Conservation (phyloP, 2,797 vertebrate species). For the Sebastes itinus region DNA sequence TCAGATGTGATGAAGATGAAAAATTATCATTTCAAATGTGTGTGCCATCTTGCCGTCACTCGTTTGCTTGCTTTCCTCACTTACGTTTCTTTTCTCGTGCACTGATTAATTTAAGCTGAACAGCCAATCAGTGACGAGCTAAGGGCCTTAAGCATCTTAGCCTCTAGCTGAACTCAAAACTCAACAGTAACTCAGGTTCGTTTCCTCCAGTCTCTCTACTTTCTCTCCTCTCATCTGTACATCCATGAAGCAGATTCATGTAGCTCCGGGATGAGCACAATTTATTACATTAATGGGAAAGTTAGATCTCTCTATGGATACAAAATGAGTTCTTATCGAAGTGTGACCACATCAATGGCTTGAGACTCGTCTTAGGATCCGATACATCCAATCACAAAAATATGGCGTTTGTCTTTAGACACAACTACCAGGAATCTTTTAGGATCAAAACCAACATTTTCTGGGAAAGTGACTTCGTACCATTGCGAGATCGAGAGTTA, state of each 20-base stretch:
- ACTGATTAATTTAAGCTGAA: not conserved
- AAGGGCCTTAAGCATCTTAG: not conserved
- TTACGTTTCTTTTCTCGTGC: not conserved
- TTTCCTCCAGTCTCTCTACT: too few species aligned
- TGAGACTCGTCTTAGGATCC: not conserved
- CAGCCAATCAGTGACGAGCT: not conserved
- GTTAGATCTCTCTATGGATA: not conserved
- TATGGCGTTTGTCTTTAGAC: not conserved
- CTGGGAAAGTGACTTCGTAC: constrained; percentile 12
- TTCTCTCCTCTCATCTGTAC: not conserved
- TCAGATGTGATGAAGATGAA: not conserved
- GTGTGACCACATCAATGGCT: not conserved
- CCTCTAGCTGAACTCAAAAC: too few species aligned
- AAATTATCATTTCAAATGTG: too few species aligned
- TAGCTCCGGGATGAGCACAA: too few species aligned
- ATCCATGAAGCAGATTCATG: not conserved
- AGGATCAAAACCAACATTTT: not conserved
- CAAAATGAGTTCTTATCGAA: too few species aligned
- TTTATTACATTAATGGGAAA: not conserved
- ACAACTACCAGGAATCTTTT: not conserved
- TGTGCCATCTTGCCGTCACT: not conserved
- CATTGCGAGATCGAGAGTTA: constrained; percentile 30
- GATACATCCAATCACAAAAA: not conserved
- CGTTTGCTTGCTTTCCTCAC: not conserved
- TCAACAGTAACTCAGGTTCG: not conserved